Evolutionary conservation across 2,888 invertebrate genomes (phyloP).

Genomic region (Diarsia mendica): DNA sequence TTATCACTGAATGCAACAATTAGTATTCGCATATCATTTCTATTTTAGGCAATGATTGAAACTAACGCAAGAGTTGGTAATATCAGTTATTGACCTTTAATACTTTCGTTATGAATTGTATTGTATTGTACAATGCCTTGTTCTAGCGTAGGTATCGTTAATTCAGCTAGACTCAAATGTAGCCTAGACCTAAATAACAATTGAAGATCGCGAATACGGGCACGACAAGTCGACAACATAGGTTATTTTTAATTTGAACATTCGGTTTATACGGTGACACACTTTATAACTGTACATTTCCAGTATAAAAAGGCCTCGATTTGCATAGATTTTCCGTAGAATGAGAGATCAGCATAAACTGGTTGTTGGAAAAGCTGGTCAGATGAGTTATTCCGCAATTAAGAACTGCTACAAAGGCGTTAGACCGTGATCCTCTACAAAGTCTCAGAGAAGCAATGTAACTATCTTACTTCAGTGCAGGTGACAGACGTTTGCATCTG

Average conservation of each 20-base stretch:
- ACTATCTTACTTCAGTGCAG: neutral
- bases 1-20: conserved; percentile 19
- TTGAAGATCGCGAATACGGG: neutral
- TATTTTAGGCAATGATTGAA: conserved; percentile 44
- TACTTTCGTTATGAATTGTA: neutral
- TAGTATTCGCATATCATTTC: conserved; percentile 18
- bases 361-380: too few species aligned
- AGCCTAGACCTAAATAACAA: conserved; percentile 18
- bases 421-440: neutral
- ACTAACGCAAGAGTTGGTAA: conserved; percentile 10
- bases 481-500: neutral
- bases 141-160: neutral
- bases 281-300: too few species aligned
- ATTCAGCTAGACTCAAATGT: conserved; percentile 6
- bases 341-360: too few species aligned
- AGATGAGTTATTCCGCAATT: too few species aligned
- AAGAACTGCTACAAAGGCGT: neutral
- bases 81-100: conserved; percentile 1
- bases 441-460: neutral
- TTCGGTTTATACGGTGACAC: neutral
- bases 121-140: neutral
- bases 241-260: conserved; percentile 4
- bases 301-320: too few species aligned
- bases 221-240: too few species aligned
- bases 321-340: too few species aligned